Base-by-base conservation (phyloP, 2,888 invertebrate species). In the Scaeva pyrastri region DNA sequence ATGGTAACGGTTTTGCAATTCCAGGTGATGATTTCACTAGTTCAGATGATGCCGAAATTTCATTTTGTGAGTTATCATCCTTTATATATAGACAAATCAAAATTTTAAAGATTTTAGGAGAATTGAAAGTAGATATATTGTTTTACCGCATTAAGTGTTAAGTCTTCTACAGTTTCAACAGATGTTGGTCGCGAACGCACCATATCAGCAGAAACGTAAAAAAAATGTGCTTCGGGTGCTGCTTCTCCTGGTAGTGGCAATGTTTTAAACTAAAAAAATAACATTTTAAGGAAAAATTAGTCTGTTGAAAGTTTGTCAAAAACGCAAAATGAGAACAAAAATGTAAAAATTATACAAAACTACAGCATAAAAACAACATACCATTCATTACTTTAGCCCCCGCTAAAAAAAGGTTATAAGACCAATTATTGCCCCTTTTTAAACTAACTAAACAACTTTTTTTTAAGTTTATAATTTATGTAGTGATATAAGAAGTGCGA, bases 221-320 rank as follows among this genome's bases (percentile, higher is more conserved):
- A 96, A 93, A 96, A 95, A 90, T 96, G 96, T 0, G 96, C 96
- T 90, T 96, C 96, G 1, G 97, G 97, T 76, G 96, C 96, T 19
- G 96, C 96, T 89, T 97, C 92, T 16, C 92, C 92, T 0, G 92
- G 92, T 71, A 92, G 84, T 10, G 92, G 92, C 23, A 93, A 79
- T 7, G 92, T 91, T 88, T 92, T 93, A 45, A 93, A 92, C 88
- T 89, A 16, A 76, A 68, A n/a, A 39, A 31, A 56, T 31, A 39
- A 4, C 16, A 52, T 14, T 26, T 74, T 71, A 16, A n/a, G n/a
- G n/a, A n/a, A n/a, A n/a, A n/a, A n/a, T n/a, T n/a, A n/a, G n/a
- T n/a, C n/a, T n/a, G n/a, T n/a, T n/a, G n/a, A n/a, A n/a, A n/a
- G n/a, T n/a, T n/a, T n/a, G n/a, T n/a, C n/a, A n/a, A n/a, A n/a